A percentile compares a stretch with the other conserved stretches of the same genome.
These are phyloP conservation scores for Aramus guarauna DNA, from an alignment of 2,113 vertebrate species.

Conservation along the genomic window DNA sequence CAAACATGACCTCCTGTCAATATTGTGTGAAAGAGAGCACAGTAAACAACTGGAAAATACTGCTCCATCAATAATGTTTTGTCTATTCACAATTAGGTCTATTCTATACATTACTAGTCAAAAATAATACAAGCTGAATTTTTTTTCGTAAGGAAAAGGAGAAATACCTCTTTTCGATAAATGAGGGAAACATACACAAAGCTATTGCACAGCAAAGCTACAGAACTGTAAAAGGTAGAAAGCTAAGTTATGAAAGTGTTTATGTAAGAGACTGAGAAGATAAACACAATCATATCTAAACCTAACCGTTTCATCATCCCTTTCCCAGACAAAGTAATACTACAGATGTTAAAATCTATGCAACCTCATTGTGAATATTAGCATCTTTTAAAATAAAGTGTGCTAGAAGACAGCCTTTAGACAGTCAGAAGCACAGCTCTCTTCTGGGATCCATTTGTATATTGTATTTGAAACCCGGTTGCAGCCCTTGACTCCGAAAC, in stretches of 20 bases:
- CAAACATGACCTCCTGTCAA: background rate
- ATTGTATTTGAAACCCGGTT: background rate
- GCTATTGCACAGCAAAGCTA: background rate
- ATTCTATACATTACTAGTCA: background rate
- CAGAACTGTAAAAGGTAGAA: background rate
- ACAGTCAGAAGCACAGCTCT: background rate
- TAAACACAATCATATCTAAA: background rate
- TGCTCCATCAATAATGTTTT: background rate
- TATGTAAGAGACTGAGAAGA: background rate
- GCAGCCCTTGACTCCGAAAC: background rate
- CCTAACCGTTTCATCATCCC: background rate
- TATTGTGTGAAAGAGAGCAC: background rate
- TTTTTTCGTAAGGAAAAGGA: background rate
- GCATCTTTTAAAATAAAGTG: background rate
- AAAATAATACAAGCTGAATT: background rate
- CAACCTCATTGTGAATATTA: background rate
- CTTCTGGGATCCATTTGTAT: background rate
- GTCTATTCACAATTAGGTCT: background rate
- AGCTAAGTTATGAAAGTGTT: background rate
- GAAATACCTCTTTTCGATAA: background rate
- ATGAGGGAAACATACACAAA: background rate
- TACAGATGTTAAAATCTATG: background rate
- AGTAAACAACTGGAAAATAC: background rate
- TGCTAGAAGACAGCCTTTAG: background rate
- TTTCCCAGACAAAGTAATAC: background rate